Conservation (phyloP, 2,113 vertebrate genomes). For the Rousettus leschenaultii region DNA sequence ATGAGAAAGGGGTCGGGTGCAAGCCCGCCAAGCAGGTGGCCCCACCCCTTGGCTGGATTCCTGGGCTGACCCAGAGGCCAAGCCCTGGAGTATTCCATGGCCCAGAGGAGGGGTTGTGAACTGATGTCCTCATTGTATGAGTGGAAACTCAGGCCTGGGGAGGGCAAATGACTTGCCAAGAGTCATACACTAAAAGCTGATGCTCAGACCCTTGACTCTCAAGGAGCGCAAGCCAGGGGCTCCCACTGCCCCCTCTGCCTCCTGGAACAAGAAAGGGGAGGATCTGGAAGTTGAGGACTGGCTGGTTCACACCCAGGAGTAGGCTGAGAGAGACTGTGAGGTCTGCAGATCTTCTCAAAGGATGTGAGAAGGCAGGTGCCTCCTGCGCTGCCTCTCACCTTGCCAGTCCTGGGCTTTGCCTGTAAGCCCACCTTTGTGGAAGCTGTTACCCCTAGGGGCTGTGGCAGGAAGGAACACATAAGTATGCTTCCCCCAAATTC, state of each 20-base stretch:
- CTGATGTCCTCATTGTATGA: not conserved
- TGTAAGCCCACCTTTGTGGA: not conserved
- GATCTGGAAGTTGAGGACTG: not conserved
- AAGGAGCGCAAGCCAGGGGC: not conserved
- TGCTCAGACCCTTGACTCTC: not conserved
- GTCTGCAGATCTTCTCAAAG: not conserved
- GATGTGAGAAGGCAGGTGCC: accelerated
- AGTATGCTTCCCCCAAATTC: not conserved
- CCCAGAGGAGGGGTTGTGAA: constrained; percentile 17
- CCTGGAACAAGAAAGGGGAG: not conserved
- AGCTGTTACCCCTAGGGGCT: not conserved
- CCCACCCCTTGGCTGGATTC: constrained; percentile 65
- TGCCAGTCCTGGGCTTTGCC: not conserved
- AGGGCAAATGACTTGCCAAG: not conserved
- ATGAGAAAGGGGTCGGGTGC: not conserved
- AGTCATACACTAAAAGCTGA: not conserved
- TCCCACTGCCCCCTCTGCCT: not conserved
- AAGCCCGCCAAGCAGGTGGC: constrained; percentile 61
- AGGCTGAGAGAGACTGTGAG: not conserved
- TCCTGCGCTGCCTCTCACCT: not conserved
- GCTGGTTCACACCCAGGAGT: not conserved
- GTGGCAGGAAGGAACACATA: not conserved
- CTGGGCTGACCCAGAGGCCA: constrained; percentile 58
- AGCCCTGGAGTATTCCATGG: constrained; percentile 33
- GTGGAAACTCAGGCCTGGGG: not conserved